Conservation (phyloP, 2,113 vertebrate species). For the Acrocephalus kingi region DNA sequence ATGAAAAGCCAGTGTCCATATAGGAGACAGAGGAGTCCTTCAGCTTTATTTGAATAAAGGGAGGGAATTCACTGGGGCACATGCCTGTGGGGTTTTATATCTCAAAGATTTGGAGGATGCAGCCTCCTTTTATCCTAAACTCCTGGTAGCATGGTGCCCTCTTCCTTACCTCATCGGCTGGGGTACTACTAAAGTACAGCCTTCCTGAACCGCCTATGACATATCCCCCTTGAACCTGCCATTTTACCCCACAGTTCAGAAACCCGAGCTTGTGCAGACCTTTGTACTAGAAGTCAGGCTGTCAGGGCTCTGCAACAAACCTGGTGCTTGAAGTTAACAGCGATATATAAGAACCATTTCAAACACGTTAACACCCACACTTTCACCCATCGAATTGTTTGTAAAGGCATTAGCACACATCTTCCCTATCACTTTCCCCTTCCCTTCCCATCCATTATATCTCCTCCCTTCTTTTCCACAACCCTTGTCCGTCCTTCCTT, state of each 20-base stretch:
- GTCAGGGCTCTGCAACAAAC: neutral
- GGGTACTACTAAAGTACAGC: neutral
- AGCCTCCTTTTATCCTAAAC: neutral
- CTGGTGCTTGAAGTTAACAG: neutral
- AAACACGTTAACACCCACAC: neutral
- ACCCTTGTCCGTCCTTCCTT: too few species aligned
- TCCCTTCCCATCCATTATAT: too few species aligned
- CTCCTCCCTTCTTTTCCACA: too few species aligned
- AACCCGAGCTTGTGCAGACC: neutral
- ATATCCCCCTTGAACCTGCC: too few species aligned
- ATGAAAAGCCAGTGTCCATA: neutral
- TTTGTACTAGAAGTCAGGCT: neutral
- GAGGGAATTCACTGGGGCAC: too few species aligned
- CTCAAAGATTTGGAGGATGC: rapidly evolving
- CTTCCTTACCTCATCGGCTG: neutral
- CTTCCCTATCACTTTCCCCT: neutral
- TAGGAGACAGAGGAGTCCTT: neutral
- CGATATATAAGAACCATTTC: neutral
- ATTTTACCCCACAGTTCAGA: neutral
- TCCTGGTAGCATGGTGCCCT: rapidly evolving
- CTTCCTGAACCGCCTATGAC: rapidly evolving
- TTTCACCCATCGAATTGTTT: neutral
- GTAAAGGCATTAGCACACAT: neutral
- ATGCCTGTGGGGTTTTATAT: rapidly evolving
- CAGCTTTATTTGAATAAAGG: neutral